Percentiles rank a stretch among this genome's conserved stretches.
Conservation (phyloP, 2,797 vertebrate genomes). For the Manis javanica region DNA sequence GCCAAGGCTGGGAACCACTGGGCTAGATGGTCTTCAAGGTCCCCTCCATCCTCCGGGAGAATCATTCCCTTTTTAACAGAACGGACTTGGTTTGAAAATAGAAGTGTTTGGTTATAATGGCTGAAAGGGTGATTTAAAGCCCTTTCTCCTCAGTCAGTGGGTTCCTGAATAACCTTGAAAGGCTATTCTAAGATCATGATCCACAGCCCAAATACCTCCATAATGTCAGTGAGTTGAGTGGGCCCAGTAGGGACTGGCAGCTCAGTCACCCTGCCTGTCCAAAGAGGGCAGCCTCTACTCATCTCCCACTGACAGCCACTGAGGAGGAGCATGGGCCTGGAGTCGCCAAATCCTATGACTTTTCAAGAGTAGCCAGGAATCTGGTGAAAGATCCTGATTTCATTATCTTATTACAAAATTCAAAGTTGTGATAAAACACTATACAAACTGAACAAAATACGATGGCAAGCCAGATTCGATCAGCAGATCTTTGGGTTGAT, state of each 20-base stretch:
- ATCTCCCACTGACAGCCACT: neutral
- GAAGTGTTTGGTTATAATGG: neutral
- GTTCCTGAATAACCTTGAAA: neutral
- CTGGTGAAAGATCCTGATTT: conserved; percentile 10
- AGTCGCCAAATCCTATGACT: neutral
- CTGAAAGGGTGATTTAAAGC: neutral
- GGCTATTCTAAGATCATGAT: neutral
- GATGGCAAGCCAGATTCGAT: neutral
- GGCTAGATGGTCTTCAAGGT: neutral
- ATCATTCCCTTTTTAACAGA: neutral
- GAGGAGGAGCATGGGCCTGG: too few relatives aligned
- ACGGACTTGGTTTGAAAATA: neutral
- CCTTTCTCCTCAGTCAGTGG: neutral
- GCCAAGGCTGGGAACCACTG: neutral
- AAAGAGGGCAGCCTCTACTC: neutral
- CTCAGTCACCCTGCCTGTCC: neutral
- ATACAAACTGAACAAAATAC: neutral
- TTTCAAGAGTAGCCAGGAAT: conserved; percentile 23
- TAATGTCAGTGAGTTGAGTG: neutral
- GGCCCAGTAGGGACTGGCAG: too few relatives aligned
- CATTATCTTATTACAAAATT: neutral
- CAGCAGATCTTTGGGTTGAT: neutral
- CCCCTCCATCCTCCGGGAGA: neutral
- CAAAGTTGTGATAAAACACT: neutral
- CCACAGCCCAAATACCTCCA: neutral